Percentiles rank a stretch among this genome's conserved stretches.
Evolutionary conservation across 2,113 vertebrate genomes (phyloP).

Genomic region (Prionailurus bengalensis): DNA sequence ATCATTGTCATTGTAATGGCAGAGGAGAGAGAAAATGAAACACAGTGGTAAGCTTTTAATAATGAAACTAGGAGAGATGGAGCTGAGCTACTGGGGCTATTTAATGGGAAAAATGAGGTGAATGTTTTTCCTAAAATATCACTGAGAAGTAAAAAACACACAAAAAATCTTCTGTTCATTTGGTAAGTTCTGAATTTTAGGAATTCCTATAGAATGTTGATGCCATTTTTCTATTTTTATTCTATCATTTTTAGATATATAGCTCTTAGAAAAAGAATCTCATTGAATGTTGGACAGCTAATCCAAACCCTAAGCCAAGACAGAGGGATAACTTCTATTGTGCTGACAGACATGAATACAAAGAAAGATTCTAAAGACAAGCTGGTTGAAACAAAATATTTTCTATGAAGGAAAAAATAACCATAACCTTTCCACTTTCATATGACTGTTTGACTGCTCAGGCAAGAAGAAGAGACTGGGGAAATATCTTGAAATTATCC

Average conservation of each 20-base stretch:
- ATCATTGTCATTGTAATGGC: neutral
- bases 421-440: neutral
- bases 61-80: neutral
- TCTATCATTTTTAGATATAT: conserved; percentile 41
- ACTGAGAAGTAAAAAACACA: neutral
- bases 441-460: conserved; percentile 31
- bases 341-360: neutral
- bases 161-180: neutral
- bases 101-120: neutral
- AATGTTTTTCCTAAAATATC: conserved; percentile 27
- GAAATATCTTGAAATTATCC: conserved; percentile 43
- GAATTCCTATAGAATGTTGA: neutral
- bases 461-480: neutral
- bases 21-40: neutral
- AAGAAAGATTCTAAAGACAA: conserved; percentile 42
- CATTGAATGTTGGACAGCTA: neutral
- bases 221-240: neutral
- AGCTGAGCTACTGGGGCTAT: neutral
- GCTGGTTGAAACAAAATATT: conserved; percentile 36
- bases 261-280: conserved; percentile 33
- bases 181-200: conserved; percentile 23
- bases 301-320: neutral
- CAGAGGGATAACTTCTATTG: neutral
- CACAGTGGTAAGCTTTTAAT: neutral
- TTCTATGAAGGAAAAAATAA: conserved; percentile 49